Evolutionary conservation across 2,888 invertebrate genomes (phyloP).

Genomic region (Gastracanthus pulcherrimus): DNA sequence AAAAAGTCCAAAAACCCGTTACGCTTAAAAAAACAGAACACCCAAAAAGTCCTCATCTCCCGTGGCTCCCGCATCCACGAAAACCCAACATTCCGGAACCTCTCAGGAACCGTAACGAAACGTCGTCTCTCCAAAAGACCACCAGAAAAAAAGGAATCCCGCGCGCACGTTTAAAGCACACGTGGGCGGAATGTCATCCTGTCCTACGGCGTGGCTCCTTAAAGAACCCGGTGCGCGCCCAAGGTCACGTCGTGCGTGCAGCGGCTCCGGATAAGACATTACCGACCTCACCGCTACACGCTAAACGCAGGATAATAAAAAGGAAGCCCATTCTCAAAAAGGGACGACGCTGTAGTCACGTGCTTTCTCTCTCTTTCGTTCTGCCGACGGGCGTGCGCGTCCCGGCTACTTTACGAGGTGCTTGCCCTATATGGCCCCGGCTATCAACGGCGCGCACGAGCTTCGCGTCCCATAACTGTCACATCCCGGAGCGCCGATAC

Average conservation of each 20-base stretch:
- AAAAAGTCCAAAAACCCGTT: no score
- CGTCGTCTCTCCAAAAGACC: background rate
- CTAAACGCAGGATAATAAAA: background rate
- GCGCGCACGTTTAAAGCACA: slow-evolving; percentile 26
- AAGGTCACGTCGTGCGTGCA: slow-evolving; percentile 54
- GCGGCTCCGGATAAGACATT: slow-evolving; percentile 41
- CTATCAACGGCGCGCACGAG: slow-evolving; percentile 74
- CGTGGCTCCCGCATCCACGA: no score
- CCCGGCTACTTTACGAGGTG: slow-evolving; percentile 68
- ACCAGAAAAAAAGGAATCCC: background rate
- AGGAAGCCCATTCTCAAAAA: background rate
- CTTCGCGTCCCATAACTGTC: slow-evolving; percentile 74
- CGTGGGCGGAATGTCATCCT: slow-evolving; percentile 29
- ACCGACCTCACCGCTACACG: background rate
- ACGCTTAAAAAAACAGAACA: no score
- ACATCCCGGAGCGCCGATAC: slow-evolving; percentile 72
- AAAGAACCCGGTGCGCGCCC: slow-evolving; percentile 2
- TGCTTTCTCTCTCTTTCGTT: slow-evolving; percentile 26
- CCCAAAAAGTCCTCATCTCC: no score
- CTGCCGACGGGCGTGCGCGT: slow-evolving; percentile 6
- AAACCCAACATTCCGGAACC: no score
- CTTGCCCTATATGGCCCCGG: slow-evolving; percentile 71
- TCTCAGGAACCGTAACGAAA: background rate
- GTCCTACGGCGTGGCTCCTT: background rate
- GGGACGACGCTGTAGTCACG: slow-evolving; percentile 28